A percentile compares a stretch with the other conserved stretches of the same genome.
Conservation (phyloP, 1,140 invertebrate genomes). For the Aphelinus certus region DNA sequence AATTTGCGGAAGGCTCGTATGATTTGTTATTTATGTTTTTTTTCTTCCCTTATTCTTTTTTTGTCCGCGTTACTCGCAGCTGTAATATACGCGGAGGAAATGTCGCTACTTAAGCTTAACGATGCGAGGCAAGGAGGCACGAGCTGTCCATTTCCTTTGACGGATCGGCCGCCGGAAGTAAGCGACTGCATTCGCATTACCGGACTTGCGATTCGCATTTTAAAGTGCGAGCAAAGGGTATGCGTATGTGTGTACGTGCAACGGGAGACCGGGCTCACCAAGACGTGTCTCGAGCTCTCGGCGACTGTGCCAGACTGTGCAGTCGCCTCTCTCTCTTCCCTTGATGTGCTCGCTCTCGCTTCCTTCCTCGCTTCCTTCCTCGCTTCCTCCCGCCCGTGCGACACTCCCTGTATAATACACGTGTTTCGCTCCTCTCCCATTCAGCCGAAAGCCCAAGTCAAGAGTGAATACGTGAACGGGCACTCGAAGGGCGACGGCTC, state of each 20-base stretch:
- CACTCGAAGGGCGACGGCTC: too few species aligned
- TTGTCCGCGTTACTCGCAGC: neutral
- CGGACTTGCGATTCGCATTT: conserved; percentile 25
- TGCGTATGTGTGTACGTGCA: too few species aligned
- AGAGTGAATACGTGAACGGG: too few species aligned
- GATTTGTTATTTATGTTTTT: too few species aligned
- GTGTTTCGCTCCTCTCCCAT: too few species aligned
- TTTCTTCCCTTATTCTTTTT: too few species aligned
- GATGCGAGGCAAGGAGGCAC: neutral
- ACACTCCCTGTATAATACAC: too few species aligned
- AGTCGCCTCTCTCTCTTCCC: neutral
- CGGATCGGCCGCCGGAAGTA: conserved; percentile 24
- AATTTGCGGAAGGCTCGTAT: too few species aligned
- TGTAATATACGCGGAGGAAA: conserved; percentile 23
- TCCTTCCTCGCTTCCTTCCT: neutral
- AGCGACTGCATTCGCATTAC: conserved; percentile 28
- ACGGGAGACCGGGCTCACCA: too few species aligned
- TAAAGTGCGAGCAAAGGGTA: neutral
- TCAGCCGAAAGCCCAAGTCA: too few species aligned
- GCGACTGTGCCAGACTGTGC: neutral
- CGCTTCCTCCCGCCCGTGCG: too few species aligned
- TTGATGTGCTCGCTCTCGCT: neutral
- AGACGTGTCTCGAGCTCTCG: neutral
- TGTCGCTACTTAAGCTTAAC: conserved; percentile 13
- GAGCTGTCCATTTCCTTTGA: conserved; percentile 33